Evolutionary conservation across 2,888 invertebrate species (phyloP).

Genomic region (Noctuana brunneofusca): DNA sequence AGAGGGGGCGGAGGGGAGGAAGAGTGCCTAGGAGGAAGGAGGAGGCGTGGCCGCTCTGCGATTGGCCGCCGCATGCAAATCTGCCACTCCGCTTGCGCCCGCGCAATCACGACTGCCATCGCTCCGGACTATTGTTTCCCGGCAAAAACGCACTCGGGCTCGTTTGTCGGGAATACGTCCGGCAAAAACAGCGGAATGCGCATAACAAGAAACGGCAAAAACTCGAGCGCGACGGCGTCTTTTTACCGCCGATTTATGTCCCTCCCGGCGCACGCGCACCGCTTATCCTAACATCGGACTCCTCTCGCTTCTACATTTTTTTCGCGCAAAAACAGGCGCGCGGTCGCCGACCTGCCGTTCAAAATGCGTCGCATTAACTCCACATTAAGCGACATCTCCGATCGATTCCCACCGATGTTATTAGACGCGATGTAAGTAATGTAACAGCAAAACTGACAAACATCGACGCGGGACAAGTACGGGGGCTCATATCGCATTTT

Average conservation of each 20-base stretch:
- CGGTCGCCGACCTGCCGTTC: slow-evolving; percentile 24
- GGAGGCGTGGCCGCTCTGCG: slow-evolving; percentile 47
- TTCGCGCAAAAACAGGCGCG: slow-evolving; percentile 26
- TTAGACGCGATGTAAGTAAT: slow-evolving; percentile 4
- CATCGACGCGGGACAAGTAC: slow-evolving; percentile 4
- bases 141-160: slow-evolving; percentile 60
- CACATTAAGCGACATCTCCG: slow-evolving; percentile 20
- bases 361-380: slow-evolving; percentile 15
- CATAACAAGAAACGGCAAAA: slow-evolving; percentile 77
- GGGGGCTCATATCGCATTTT: slow-evolving; percentile 1
- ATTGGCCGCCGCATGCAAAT: slow-evolving; percentile 71
- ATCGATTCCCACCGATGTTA: slow-evolving; percentile 27
- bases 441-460: slow-evolving; percentile 21
- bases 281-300: slow-evolving; percentile 33
- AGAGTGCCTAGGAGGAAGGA: slow-evolving; percentile 24
- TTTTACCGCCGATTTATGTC: slow-evolving; percentile 72
- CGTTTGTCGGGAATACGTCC: slow-evolving; percentile 64
- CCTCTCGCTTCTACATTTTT: slow-evolving; percentile 19
- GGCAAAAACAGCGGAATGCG: slow-evolving; percentile 71
- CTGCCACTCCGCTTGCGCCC: slow-evolving; percentile 59
- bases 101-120: slow-evolving; percentile 54
- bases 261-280: slow-evolving; percentile 35
- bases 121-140: slow-evolving; percentile 59
- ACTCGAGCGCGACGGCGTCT: slow-evolving; percentile 56
- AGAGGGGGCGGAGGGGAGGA: slow-evolving; percentile 28